phyloP scores from a whole-genome alignment of 2,888 invertebrate species.

The Trisateles emortualis region DNA sequence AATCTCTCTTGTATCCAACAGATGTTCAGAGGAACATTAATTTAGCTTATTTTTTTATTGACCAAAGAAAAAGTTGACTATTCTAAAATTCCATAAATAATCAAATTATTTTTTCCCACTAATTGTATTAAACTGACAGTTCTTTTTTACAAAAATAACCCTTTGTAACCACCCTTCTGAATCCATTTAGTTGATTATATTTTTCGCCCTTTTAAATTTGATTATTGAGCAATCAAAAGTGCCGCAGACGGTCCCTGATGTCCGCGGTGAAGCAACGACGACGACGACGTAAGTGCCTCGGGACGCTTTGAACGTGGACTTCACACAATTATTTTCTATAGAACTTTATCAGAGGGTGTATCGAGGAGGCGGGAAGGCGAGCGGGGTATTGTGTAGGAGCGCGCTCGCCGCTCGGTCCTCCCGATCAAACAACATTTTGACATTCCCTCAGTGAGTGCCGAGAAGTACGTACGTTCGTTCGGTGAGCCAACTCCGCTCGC shows the following conservation, averaged over 20 bases:
- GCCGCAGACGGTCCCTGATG: slow-evolving; percentile 29
- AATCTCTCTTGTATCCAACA: no score
- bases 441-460: slow-evolving; percentile 62
- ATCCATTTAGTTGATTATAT: slow-evolving; percentile 45
- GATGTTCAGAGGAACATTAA: no score
- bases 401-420: slow-evolving; percentile 42
- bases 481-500: slow-evolving; percentile 23
- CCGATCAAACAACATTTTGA: slow-evolving; percentile 11
- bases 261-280: slow-evolving; percentile 4
- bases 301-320: no score
- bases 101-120: slow-evolving; percentile 6
- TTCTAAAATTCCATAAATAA: not conserved
- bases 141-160: slow-evolving; percentile 9
- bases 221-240: slow-evolving; percentile 50
- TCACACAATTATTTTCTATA: slow-evolving; percentile 2
- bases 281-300: no score
- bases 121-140: slow-evolving; percentile 32
- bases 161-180: slow-evolving; percentile 31
- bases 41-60: not conserved
- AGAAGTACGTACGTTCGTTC: slow-evolving; percentile 50
- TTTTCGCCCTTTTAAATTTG: slow-evolving; percentile 48
- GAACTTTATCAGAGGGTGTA: slow-evolving; percentile 13
- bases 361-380: slow-evolving; percentile 25
- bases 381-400: slow-evolving; percentile 38
- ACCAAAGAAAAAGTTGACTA: not conserved